A percentile compares a stretch with the other conserved stretches of the same genome.
Evolutionary conservation across 2,888 invertebrate genomes (phyloP).

Genomic region (Rhagium mordax): DNA sequence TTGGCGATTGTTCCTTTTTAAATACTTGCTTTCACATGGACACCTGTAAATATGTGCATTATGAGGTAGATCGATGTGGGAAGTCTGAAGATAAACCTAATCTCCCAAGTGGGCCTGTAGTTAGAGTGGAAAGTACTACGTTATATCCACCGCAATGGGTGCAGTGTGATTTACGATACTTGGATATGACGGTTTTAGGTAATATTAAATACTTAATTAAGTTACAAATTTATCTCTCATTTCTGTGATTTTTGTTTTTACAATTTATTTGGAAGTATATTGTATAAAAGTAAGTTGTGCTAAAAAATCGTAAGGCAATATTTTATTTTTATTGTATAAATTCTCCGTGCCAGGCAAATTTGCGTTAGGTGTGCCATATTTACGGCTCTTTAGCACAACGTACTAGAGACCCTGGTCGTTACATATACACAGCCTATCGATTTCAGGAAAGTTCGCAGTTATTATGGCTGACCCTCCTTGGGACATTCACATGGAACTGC

Average conservation of each 20-base stretch:
- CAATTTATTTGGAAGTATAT: too few species aligned
- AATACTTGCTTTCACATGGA: slow-evolving; percentile 99
- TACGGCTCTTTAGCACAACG: too few species aligned
- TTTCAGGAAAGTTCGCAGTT: slow-evolving; percentile 93
- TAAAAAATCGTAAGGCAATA: too few species aligned
- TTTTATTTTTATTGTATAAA: too few species aligned
- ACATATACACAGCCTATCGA: too few species aligned
- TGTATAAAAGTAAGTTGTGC: too few species aligned
- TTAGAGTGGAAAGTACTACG: slow-evolving; percentile 72
- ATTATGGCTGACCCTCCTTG: slow-evolving; percentile 99
- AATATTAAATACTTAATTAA: too few species aligned
- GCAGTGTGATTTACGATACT: slow-evolving; percentile 93
- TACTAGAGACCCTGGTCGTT: too few species aligned
- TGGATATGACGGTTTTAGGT: slow-evolving; percentile 93
- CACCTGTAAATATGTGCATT: slow-evolving; percentile 98
- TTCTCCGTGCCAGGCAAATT: too few species aligned
- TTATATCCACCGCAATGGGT: slow-evolving; percentile 96
- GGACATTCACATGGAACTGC: slow-evolving; percentile 99
- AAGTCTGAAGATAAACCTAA: slow-evolving; percentile 68
- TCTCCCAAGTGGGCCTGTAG: slow-evolving; percentile 58
- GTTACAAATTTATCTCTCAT: too few species aligned
- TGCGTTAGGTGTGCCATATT: too few species aligned
- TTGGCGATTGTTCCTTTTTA: slow-evolving; percentile 93
- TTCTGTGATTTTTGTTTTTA: too few species aligned
- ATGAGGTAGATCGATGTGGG: slow-evolving; percentile 90